Base-by-base conservation (phyloP, 2,113 vertebrate genomes). In the Rhabdomys dilectus region DNA sequence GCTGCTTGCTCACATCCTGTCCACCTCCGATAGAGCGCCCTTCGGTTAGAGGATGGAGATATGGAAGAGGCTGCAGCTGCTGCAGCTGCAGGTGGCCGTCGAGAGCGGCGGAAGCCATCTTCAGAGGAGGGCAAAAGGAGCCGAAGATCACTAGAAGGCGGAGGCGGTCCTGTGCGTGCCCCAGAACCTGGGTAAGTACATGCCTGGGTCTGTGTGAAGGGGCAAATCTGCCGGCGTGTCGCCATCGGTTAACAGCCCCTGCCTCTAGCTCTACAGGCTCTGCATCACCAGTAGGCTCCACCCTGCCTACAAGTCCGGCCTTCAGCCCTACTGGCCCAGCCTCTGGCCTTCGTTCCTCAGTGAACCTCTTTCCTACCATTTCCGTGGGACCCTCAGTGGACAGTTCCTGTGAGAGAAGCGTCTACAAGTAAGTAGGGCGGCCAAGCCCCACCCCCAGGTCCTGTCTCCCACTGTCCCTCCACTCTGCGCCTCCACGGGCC, bases 11-110 rank as follows among this genome's bases (percentile, higher is more conserved):
- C 51, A 86, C 16, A 9, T 77, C 34, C 29, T 58, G 36, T 16
- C 36, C 17, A 19, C n/a, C 6, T 85, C 62, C 66, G 19, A 0
- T 97, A 99, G 99, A 99, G 97, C 0, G 97, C 99, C 64, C 98
- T 99, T 88, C 98, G 97, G 84, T 93, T 99, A 1, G 99, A 99
- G 97, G 99, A 99, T 1, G 99, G 96, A 0, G 98, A 99, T 3
- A 22, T 96, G 1, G 99, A 99, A 1, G 99, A 99, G 92, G 97
- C 95, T 0, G 62, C 98, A 7, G 10, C 66, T 0, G 53, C 94
- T 7, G 94, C 89, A 13, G 84, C 93, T 26, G n/a, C 87, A 10
- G 98, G 98, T 19, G 91, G 97, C 4, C 99, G 99, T 36, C 99
- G 99, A 94, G 99, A 99, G 58, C 97, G 99, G 10, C 98, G 99